These are phyloP conservation scores for Chloroclystis v-ata DNA, from an alignment of 2,888 invertebrate genomes.

Conservation along the genomic window DNA sequence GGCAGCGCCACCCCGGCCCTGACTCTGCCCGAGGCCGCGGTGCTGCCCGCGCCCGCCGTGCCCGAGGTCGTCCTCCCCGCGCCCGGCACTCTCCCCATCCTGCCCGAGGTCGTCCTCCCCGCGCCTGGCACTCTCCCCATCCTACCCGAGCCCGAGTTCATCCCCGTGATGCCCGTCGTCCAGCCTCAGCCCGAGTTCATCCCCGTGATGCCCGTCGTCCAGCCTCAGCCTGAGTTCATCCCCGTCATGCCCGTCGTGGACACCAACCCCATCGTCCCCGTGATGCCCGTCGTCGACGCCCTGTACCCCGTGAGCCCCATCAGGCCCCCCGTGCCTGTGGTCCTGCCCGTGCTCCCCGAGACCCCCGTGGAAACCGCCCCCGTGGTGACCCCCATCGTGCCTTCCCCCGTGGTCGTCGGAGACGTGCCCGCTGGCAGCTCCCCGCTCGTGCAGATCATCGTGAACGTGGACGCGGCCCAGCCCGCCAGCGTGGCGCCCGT, in stretches of 20 bases:
- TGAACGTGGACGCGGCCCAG: conserved; percentile 36
- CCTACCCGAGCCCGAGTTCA: background rate
- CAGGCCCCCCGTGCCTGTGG: conserved; percentile 28
- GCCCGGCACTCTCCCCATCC: background rate
- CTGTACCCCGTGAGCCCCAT: conserved; percentile 6
- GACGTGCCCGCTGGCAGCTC: conserved; percentile 21
- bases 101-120: conserved; percentile 21
- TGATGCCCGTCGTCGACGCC: background rate
- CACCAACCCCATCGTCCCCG: background rate
- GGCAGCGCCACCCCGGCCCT: background rate
- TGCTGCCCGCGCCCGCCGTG: background rate
- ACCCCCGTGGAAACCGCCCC: conserved; percentile 26
- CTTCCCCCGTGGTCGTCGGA: conserved; percentile 24
- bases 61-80: conserved; percentile 22
- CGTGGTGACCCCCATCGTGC: conserved; percentile 14
- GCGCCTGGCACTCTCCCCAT: conserved; percentile 3
- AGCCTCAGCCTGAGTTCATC: background rate
- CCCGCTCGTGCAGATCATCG: conserved; percentile 41
- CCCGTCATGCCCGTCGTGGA: conserved; percentile 1
- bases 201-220: conserved; percentile 28
- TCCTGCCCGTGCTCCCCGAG: conserved; percentile 25
- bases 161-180: conserved; percentile 5
- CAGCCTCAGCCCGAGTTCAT: conserved; percentile 26
- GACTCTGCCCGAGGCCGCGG: background rate
- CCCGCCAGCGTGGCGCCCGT: conserved; percentile 19